Evolutionary conservation across 2,797 vertebrate genomes (phyloP).

Genomic region (Poeciliopsis paucimaculata): DNA sequence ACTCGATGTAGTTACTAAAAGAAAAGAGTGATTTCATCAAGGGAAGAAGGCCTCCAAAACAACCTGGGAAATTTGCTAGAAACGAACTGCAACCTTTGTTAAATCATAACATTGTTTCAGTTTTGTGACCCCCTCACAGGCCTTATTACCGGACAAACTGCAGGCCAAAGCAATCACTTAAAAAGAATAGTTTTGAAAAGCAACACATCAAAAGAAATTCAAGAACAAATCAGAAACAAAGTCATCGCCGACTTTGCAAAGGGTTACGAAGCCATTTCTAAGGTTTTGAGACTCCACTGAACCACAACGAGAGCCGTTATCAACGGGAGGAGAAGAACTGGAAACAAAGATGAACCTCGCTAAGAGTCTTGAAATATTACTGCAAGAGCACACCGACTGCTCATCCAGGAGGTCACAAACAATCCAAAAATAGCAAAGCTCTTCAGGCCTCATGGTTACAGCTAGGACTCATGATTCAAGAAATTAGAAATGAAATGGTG

Average conservation of each 20-base stretch:
- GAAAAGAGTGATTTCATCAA: neutral
- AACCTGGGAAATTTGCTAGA: neutral
- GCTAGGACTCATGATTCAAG: neutral
- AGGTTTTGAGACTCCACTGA: neutral
- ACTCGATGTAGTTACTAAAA: neutral
- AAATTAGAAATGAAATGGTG: neutral
- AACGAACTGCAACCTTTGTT: neutral
- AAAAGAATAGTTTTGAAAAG: neutral
- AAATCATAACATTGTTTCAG: neutral
- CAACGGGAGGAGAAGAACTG: neutral
- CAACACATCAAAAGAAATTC: neutral
- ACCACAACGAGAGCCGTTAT: neutral
- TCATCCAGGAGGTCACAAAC: neutral
- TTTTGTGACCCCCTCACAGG: neutral
- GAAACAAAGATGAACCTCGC: neutral
- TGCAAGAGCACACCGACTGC: neutral
- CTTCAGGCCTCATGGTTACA: neutral
- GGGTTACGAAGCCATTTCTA: neutral
- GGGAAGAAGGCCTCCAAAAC: neutral
- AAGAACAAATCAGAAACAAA: neutral
- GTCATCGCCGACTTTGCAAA: neutral
- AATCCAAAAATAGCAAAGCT: neutral
- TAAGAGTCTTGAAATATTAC: neutral
- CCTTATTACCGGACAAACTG: neutral
- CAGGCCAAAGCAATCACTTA: neutral